These are phyloP conservation scores for Enteromius anoplus DNA, from an alignment of 2,797 vertebrate genomes.

Conservation along the genomic window DNA sequence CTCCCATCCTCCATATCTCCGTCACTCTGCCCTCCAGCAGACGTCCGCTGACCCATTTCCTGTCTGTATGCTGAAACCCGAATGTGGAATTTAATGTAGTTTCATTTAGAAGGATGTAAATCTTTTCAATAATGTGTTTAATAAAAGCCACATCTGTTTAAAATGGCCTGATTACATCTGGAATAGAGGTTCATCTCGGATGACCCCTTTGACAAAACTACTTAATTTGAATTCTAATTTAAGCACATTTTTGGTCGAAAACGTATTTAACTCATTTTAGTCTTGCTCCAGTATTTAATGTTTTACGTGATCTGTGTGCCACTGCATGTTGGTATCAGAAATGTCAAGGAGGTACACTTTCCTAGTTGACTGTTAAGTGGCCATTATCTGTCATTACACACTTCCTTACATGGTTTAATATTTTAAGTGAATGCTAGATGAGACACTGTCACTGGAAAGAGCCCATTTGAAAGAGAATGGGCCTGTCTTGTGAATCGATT, in stretches of 20 bases:
- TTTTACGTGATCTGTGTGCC: not conserved
- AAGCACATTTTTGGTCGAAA: not conserved
- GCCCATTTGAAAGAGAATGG: not conserved
- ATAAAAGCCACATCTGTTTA: not conserved
- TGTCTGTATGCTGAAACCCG: not conserved
- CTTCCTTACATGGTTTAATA: not conserved
- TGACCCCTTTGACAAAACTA: not conserved
- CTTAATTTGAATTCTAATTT: not conserved
- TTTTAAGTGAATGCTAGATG: not conserved
- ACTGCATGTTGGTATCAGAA: not conserved
- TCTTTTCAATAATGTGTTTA: not conserved
- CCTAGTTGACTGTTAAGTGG: not conserved
- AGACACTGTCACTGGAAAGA: not conserved
- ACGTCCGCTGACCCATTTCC: slow-evolving; percentile 49
- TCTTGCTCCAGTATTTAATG: no score
- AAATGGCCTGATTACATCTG: not conserved
- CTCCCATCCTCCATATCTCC: slow-evolving; percentile 19
- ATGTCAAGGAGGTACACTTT: not conserved
- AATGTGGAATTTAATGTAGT: slow-evolving; percentile 14
- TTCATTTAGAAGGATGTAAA: not conserved
- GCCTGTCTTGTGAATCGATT: not conserved
- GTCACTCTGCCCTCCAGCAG: slow-evolving; percentile 32
- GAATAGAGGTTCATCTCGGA: not conserved
- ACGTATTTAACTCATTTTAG: not conserved
- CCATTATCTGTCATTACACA: not conserved